Evolutionary conservation across 2,113 vertebrate genomes (phyloP).

Genomic region (Alethe diademata): DNA sequence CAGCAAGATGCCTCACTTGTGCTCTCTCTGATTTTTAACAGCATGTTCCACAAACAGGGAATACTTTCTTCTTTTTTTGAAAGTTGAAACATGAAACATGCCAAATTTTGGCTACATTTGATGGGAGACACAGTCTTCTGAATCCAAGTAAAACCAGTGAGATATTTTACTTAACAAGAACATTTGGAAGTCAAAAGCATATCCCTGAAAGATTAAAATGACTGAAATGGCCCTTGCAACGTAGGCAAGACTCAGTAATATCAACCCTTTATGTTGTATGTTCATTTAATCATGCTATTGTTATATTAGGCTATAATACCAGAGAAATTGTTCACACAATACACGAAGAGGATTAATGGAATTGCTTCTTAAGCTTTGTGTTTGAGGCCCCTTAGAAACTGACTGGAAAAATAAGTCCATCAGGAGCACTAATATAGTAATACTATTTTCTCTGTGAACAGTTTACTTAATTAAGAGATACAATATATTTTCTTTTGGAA

Average conservation of each 20-base stretch:
- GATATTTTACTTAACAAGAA: constrained; percentile 15
- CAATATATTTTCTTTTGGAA: constrained; percentile 38
- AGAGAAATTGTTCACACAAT: neutral
- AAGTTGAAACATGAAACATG: constrained; percentile 24
- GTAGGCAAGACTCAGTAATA: constrained; percentile 1
- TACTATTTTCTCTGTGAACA: constrained; percentile 11
- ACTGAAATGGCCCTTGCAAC: constrained; percentile 14
- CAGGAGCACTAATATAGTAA: constrained; percentile 26
- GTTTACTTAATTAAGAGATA: constrained; percentile 39
- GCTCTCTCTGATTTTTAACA: constrained; percentile 35
- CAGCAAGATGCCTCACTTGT: constrained; percentile 70
- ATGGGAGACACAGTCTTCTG: constrained; percentile 51
- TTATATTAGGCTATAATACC: neutral
- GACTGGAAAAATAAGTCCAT: neutral
- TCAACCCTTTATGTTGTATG: neutral
- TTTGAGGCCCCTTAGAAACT: constrained; percentile 9
- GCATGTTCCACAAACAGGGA: constrained; percentile 50
- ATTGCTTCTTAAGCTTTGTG: neutral
- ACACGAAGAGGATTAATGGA: neutral
- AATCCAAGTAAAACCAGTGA: constrained; percentile 21
- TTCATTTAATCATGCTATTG: neutral
- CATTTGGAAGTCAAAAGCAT: constrained; percentile 22
- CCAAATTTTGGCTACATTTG: constrained; percentile 23
- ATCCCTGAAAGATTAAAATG: neutral
- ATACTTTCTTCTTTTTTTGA: constrained; percentile 17